phyloP scores from a whole-genome alignment of 2,888 invertebrate species.

The Epicampocera succincta region DNA sequence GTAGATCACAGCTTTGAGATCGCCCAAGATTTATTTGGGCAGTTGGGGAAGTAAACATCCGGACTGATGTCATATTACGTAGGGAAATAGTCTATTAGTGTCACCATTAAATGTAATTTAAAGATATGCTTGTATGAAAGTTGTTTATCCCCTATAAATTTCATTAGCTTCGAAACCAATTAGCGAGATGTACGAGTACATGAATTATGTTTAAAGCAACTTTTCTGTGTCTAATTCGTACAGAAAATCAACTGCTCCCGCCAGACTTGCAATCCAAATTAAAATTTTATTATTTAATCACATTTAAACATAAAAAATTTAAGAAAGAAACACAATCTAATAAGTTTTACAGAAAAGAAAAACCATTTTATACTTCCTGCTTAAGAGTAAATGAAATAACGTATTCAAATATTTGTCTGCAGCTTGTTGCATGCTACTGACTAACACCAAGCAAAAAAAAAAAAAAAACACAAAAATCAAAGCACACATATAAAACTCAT shows the following conservation, averaged over 20 bases:
- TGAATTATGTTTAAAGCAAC: background rate
- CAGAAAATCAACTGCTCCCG: background rate
- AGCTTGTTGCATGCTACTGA: conserved; percentile 49
- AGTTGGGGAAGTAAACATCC: too few species aligned
- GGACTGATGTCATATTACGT: too few species aligned
- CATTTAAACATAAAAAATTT: conserved; percentile 1
- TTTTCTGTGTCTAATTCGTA: background rate
- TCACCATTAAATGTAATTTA: too few species aligned
- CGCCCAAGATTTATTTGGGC: too few species aligned
- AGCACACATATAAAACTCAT: conserved; percentile 24
- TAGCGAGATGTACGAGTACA: background rate
- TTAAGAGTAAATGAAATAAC: conserved; percentile 42
- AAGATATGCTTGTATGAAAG: too few species aligned
- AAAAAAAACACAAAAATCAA: conserved; percentile 1
- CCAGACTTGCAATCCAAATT: background rate
- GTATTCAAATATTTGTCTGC: conserved; percentile 22
- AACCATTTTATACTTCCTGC: conserved; percentile 52
- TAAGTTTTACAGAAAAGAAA: conserved; percentile 23
- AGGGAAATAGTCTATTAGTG: too few species aligned
- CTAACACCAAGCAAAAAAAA: conserved; percentile 28
- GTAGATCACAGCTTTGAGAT: too few species aligned
- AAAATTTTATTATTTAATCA: conserved; percentile 7
- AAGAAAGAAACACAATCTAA: background rate
- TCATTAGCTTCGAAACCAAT: too few species aligned
- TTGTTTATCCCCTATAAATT: too few species aligned